Conservation (phyloP, 2,888 invertebrate species). For the Mesorhabditis belari region DNA sequence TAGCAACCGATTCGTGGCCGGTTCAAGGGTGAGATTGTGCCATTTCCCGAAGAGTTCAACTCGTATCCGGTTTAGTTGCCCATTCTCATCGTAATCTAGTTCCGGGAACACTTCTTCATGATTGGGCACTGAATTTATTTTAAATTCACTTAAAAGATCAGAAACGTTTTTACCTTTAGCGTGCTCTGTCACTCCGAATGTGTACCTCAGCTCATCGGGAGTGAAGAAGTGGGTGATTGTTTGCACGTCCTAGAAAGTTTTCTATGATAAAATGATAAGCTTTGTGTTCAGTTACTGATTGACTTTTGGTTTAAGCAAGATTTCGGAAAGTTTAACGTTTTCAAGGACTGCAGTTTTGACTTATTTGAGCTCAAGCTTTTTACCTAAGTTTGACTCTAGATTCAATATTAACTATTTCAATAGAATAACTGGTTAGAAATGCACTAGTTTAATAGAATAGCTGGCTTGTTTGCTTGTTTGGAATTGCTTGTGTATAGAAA, state of each 20-base stretch:
- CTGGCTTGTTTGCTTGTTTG: too few species aligned
- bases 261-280: too few species aligned
- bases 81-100: conserved; percentile 13
- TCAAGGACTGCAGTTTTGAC: too few species aligned
- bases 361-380: too few species aligned
- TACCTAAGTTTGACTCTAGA: too few species aligned
- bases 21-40: conserved; percentile 27
- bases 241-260: conserved; percentile 31
- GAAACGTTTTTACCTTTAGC: not conserved
- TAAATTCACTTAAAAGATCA: conserved; percentile 12
- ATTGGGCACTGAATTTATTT: conserved; percentile 22
- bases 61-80: conserved; percentile 8
- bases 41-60: conserved; percentile 12
- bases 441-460: too few species aligned
- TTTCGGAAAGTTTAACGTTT: too few species aligned
- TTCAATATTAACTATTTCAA: too few species aligned
- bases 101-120: conserved; percentile 31
- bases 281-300: too few species aligned
- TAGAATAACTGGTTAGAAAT: too few species aligned
- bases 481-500: too few species aligned
- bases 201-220: conserved; percentile 49
- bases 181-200: conserved; percentile 42
- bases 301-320: too few species aligned
- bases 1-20: conserved; percentile 34
- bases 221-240: conserved; percentile 46